phyloP scores from a whole-genome alignment of 2,888 invertebrate species.

The Orgyia antiqua region DNA sequence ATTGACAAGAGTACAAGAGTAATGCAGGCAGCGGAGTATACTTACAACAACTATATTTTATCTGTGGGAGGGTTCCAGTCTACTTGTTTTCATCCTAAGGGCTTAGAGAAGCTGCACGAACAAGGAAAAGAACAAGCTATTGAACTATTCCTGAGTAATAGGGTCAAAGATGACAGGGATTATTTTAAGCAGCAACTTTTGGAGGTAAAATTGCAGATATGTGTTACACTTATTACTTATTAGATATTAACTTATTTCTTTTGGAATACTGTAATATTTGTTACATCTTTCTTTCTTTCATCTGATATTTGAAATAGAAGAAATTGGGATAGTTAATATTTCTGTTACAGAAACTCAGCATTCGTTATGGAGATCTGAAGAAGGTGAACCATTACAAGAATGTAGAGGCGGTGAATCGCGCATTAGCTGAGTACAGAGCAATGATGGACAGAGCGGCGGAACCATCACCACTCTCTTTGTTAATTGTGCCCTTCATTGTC shows the following conservation, averaged over 20 bases:
- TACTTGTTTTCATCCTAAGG: constrained; percentile 20
- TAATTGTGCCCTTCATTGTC: constrained; percentile 23
- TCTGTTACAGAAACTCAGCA: constrained; percentile 10
- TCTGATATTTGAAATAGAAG: too few species aligned
- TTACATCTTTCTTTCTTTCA: too few species aligned
- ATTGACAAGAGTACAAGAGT: constrained; percentile 17
- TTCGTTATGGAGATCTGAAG: constrained; percentile 7
- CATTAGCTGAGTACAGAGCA: constrained; percentile 11
- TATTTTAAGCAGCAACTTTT: constrained; percentile 9
- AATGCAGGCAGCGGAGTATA: constrained; percentile 19
- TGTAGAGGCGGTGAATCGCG: constrained; percentile 14
- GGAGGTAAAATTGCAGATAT: too few species aligned
- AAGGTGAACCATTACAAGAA: constrained; percentile 18
- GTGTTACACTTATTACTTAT: too few species aligned
- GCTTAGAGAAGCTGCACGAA: constrained; percentile 11
- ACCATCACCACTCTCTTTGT: constrained; percentile 23
- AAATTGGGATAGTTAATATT: too few species aligned
- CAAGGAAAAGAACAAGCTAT: constrained; percentile 6
- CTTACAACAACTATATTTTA: constrained; percentile 17
- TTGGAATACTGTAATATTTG: too few species aligned
- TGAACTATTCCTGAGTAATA: constrained; percentile 11
- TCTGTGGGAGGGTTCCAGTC: constrained; percentile 18
- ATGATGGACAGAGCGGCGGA: constrained; percentile 22
- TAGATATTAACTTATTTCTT: too few species aligned
- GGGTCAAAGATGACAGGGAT: constrained; percentile 7